Base-by-base conservation (phyloP, 1,140 invertebrate species). In the Pseudomyrmex concolor region DNA sequence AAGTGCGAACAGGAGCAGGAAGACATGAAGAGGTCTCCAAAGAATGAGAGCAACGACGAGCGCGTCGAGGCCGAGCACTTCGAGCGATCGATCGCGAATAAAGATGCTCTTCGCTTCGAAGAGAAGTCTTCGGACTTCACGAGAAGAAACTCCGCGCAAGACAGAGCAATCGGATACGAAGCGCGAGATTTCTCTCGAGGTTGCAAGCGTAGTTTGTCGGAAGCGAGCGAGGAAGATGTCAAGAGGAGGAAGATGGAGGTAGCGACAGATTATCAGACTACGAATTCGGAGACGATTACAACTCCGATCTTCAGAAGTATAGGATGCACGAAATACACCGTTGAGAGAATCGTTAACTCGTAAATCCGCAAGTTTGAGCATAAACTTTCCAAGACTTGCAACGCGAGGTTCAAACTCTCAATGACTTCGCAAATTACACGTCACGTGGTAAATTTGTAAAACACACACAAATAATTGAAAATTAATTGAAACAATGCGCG, bases 291-390 rank as follows among this genome's bases (percentile, higher is more conserved):
- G 8, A 77, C 85, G 0, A 77, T 86, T 7, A 19, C 73, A 2
- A 60, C 67, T 7, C 87, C 90, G 10, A 72, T 84, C 7, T 90
- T 92, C 48, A 89, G 89, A 43, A 85, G 50, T 54, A 68, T 92
- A 10, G 91, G 89, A 63, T 94, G 93, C 57, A 94, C 92, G 2
- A 94, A 94, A 67, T 93, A 94, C 59, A 94, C 93, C 15, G 93
- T 94, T 0, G 93, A 94, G 2, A 89, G 90, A 76, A 94, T 94
- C 54, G 94, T 94, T 22, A 94, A 94, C 86, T 94, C 93, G 13
- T 94, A 92, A 48, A 77, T 70, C 57, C 43, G 10, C 3, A 63
- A 45, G 19, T 43, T 10, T 15, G 34, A 57, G n/a, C 48, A 71
- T 59, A 78, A 78, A 15, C 34, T 70, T 78, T 13, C n/a, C 45